These are phyloP conservation scores for Psephotus haematonotus DNA, from an alignment of 2,113 vertebrate genomes.

Conservation along the genomic window DNA sequence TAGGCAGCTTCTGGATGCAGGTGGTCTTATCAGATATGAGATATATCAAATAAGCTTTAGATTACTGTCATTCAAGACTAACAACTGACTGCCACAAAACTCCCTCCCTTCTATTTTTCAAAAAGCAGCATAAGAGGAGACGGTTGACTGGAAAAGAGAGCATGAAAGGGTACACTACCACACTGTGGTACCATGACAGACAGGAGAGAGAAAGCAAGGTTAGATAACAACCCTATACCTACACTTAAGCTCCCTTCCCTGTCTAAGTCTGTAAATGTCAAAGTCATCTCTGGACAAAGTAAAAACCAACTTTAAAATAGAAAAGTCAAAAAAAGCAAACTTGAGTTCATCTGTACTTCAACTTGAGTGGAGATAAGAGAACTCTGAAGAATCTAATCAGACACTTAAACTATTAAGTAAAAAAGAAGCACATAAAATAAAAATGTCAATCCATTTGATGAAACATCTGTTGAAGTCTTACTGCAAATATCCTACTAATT, in stretches of 20 bases:
- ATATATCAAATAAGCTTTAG: background rate
- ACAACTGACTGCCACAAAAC: background rate
- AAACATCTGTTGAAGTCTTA: background rate
- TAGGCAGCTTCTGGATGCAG: background rate
- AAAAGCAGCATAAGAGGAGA: background rate
- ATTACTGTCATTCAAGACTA: background rate
- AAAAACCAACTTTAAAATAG: background rate
- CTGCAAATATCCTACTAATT: constrained; percentile 3
- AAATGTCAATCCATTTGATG: background rate
- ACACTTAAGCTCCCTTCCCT: background rate
- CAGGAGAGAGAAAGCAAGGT: background rate
- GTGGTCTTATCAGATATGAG: background rate
- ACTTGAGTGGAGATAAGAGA: background rate
- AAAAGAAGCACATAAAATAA: background rate
- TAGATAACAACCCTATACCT: background rate
- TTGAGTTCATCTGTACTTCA: background rate
- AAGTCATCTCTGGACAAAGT: background rate
- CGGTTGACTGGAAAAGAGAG: background rate
- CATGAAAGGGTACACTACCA: background rate
- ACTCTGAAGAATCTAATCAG: background rate
- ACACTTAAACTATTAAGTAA: background rate
- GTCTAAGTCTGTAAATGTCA: background rate
- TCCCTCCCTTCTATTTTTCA: background rate
- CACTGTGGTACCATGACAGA: background rate
- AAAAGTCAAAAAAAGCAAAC: background rate